Evolutionary conservation across 2,113 vertebrate genomes (phyloP).

Genomic region (Aegithalos caudatus): DNA sequence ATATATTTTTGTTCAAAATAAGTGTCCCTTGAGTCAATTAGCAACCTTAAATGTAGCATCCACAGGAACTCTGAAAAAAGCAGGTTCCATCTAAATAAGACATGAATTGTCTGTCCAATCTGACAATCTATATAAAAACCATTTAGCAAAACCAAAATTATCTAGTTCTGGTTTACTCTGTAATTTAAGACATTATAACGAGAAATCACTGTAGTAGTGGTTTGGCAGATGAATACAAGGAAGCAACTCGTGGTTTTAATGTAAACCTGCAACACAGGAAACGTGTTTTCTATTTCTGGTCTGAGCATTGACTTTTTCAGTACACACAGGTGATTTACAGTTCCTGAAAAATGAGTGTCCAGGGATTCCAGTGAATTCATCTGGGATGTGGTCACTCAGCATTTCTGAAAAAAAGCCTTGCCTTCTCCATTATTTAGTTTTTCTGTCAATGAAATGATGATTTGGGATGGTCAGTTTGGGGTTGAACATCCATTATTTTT

Average conservation of each 20-base stretch:
- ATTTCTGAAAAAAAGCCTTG: neutral
- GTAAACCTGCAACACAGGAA: neutral
- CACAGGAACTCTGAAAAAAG: slow-evolving; percentile 39
- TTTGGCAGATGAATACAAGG: slow-evolving; percentile 26
- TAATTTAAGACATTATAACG: slow-evolving; percentile 49
- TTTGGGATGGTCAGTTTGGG: neutral
- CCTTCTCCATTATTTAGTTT: neutral
- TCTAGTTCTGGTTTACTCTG: neutral
- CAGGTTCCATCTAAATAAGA: neutral
- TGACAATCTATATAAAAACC: slow-evolving; percentile 51
- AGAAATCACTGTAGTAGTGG: slow-evolving; percentile 14
- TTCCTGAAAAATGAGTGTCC: neutral
- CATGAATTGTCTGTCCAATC: neutral
- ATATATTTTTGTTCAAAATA: slow-evolving; percentile 25
- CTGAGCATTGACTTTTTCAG: neutral
- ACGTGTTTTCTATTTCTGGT: slow-evolving; percentile 47
- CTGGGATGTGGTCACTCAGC: neutral
- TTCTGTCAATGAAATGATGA: neutral
- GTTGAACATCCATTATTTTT: neutral
- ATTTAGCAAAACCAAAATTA: slow-evolving; percentile 39
- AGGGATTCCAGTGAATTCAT: neutral
- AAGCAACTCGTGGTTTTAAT: neutral
- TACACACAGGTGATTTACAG: neutral
- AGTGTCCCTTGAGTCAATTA: neutral
- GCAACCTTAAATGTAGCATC: slow-evolving; percentile 2